These are phyloP conservation scores for Gobio gobio DNA, from an alignment of 2,113 vertebrate genomes.

Conservation along the genomic window DNA sequence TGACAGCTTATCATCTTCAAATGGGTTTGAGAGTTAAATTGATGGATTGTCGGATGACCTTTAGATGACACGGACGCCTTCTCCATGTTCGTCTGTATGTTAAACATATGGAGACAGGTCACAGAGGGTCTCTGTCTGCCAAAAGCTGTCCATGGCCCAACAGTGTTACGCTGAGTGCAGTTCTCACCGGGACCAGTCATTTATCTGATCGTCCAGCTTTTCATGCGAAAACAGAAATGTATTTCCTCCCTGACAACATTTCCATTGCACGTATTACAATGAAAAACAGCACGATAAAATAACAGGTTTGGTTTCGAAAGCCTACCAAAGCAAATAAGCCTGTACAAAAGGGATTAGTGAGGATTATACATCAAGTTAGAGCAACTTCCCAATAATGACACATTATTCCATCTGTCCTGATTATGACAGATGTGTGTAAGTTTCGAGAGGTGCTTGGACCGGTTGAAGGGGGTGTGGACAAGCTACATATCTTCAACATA, in stretches of 20 bases:
- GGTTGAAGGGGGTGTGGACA: not conserved
- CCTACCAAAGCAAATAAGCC: conserved; percentile 29
- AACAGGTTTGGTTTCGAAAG: conserved; percentile 3
- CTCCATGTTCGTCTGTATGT: conserved; percentile 4
- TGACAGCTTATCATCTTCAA: not conserved
- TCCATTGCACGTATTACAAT: not conserved
- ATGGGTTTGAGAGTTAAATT: not conserved
- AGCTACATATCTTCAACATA: not conserved
- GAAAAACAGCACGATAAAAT: conserved; percentile 7
- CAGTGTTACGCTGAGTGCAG: not conserved
- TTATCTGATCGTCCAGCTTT: conserved; percentile 18
- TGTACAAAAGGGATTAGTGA: conserved; percentile 63
- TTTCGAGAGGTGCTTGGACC: conserved; percentile 46
- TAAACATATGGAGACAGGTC: conserved; percentile 23
- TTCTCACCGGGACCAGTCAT: conserved; percentile 52
- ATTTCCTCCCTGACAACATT: conserved; percentile 24
- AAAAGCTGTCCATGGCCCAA: conserved; percentile 14
- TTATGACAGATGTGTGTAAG: conserved; percentile 73
- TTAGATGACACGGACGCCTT: not conserved
- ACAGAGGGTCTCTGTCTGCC: conserved; percentile 24
- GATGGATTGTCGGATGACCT: not conserved
- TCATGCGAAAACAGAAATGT: conserved; percentile 30
- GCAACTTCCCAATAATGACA: conserved; percentile 72
- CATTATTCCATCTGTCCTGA: conserved; percentile 49
- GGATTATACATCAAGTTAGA: conserved; percentile 72